phyloP scores from a whole-genome alignment of 1,140 invertebrate genomes.

The Acromyrmex heyeri region DNA sequence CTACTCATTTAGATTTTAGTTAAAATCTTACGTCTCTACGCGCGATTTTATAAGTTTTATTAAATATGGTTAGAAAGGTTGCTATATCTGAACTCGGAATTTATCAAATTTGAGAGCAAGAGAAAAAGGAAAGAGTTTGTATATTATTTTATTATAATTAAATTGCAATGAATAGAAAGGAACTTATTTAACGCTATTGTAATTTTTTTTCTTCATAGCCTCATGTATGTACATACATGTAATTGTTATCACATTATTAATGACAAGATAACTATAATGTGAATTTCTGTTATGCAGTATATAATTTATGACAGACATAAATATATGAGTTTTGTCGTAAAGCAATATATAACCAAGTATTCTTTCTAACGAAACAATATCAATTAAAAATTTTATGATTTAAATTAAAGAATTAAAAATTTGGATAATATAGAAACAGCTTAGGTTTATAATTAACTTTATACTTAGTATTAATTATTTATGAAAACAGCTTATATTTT shows the following conservation, averaged over 20 bases:
- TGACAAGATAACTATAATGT: slow-evolving; percentile 53
- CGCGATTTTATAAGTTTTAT: slow-evolving; percentile 43
- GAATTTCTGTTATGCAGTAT: slow-evolving; percentile 29
- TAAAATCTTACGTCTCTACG: slow-evolving; percentile 51
- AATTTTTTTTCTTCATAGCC: slow-evolving; percentile 15
- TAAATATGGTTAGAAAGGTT: slow-evolving; percentile 19
- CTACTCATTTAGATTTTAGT: slow-evolving; percentile 13
- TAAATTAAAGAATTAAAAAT: background rate
- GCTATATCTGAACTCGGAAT: slow-evolving; percentile 53
- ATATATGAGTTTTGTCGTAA: slow-evolving; percentile 52
- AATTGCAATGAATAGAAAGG: slow-evolving; percentile 18
- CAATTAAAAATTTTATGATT: slow-evolving; percentile 35
- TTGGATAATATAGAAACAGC: background rate
- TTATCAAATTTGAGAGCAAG: slow-evolving; percentile 48
- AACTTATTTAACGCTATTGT: background rate
- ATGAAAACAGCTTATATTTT: slow-evolving; percentile 5
- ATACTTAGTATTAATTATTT: background rate
- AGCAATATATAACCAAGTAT: slow-evolving; percentile 8
- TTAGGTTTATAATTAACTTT: background rate
- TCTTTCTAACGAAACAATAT: slow-evolving; percentile 26
- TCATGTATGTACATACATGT: slow-evolving; percentile 17
- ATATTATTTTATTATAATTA: slow-evolving; percentile 55
- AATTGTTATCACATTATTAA: slow-evolving; percentile 46
- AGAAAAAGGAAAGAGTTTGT: slow-evolving; percentile 27
- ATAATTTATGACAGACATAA: slow-evolving; percentile 52